A percentile compares a stretch with the other conserved stretches of the same genome.
Conservation (phyloP, 2,113 vertebrate genomes). For the Melanerpes aurifrons region DNA sequence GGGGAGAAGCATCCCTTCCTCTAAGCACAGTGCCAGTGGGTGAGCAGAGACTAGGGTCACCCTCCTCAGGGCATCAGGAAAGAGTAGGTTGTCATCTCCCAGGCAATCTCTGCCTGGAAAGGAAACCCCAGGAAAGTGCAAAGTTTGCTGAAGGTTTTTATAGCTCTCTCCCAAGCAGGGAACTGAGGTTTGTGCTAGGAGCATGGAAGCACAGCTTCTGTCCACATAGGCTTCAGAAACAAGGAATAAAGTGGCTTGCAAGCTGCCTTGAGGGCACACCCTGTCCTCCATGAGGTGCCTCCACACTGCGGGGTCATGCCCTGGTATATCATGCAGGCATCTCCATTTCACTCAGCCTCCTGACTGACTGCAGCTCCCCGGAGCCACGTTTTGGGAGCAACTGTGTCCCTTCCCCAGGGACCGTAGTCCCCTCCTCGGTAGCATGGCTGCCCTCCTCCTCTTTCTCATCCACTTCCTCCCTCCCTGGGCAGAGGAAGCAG, state of each 20-base stretch:
- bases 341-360: background rate
- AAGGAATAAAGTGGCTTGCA: background rate
- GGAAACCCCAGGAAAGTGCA: background rate
- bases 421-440: background rate
- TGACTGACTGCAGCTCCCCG: background rate
- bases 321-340: background rate
- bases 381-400: slow-evolving; percentile 60
- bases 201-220: background rate
- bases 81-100: background rate
- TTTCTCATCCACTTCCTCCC: background rate
- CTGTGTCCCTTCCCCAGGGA: slow-evolving; percentile 65
- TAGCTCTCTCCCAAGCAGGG: background rate
- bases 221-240: background rate
- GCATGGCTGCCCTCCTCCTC: slow-evolving; percentile 11
- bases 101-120: background rate
- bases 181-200: background rate
- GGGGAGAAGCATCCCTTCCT: background rate
- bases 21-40: background rate
- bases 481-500: slow-evolving; percentile 74
- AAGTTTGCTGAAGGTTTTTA: slow-evolving; percentile 6
- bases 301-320: background rate
- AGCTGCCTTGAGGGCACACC: background rate
- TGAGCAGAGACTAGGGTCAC: background rate
- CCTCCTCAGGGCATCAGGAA: background rate
- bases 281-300: background rate